Percentiles rank a stretch among this genome's conserved stretches.
Evolutionary conservation across 2,888 invertebrate genomes (phyloP).

Genomic region (Nomada fabriciana): DNA sequence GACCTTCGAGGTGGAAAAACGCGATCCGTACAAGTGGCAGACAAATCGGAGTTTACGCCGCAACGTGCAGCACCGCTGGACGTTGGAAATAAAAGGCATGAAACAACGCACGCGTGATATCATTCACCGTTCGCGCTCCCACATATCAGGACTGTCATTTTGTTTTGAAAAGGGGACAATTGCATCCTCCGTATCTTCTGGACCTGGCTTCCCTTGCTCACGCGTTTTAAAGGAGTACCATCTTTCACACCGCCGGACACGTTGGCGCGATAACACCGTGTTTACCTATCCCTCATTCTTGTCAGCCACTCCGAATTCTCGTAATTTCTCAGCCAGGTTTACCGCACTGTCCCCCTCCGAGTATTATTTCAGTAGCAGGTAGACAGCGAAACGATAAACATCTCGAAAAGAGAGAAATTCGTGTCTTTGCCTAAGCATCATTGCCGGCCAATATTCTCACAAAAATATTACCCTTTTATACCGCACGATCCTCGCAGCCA

Average conservation of each 20-base stretch:
- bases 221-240: too few relatives aligned
- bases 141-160: too few relatives aligned
- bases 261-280: constrained; percentile 12
- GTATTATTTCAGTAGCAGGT: not conserved
- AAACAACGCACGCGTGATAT: too few relatives aligned
- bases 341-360: not conserved
- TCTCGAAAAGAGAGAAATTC: not conserved
- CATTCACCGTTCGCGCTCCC: too few relatives aligned
- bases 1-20: too few relatives aligned
- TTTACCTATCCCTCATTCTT: constrained; percentile 43
- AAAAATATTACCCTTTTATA: constrained; percentile 1
- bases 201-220: too few relatives aligned
- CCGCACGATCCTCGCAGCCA: not conserved
- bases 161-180: too few relatives aligned
- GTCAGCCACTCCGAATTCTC: not conserved
- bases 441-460: not conserved
- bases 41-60: too few relatives aligned
- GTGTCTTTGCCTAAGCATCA: not conserved
- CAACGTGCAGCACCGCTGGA: too few relatives aligned
- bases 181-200: too few relatives aligned
- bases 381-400: not conserved
- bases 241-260: not conserved
- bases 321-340: constrained; percentile 9
- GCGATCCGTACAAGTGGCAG: too few relatives aligned
- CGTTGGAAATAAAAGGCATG: too few relatives aligned